Conservation (phyloP, 2,888 invertebrate genomes). For the Papilio elwesi region DNA sequence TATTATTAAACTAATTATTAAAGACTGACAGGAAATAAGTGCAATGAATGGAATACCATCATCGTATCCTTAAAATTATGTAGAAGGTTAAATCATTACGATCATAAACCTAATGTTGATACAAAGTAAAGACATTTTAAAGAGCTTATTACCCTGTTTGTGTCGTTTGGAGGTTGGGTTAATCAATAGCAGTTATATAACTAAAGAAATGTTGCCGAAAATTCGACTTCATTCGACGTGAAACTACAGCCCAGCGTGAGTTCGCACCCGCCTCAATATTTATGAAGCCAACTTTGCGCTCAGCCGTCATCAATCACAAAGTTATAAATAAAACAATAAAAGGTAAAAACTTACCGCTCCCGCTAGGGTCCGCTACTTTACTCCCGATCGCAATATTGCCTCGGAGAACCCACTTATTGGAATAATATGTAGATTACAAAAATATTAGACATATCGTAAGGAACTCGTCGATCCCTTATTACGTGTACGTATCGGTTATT, state of each 20-base stretch:
- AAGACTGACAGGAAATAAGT: too few relatives aligned
- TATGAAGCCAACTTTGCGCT: constrained; percentile 76
- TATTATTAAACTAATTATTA: too few relatives aligned
- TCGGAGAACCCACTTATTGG: constrained; percentile 80
- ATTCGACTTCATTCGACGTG: constrained; percentile 47
- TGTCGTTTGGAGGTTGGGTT: too few relatives aligned
- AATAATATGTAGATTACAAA: constrained; percentile 83
- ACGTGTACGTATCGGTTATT: constrained; percentile 60
- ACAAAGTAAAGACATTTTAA: too few relatives aligned
- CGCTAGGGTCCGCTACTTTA: constrained; percentile 71
- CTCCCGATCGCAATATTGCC: constrained; percentile 74
- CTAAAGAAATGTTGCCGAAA: constrained; percentile 36
- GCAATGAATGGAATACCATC: too few relatives aligned
- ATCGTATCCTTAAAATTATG: too few relatives aligned
- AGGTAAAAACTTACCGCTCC: constrained; percentile 77
- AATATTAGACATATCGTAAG: constrained; percentile 74
- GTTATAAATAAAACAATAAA: constrained; percentile 85
- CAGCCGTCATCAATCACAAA: constrained; percentile 83
- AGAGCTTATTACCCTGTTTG: too few relatives aligned
- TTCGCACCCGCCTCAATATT: constrained; percentile 74
- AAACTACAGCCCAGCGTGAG: constrained; percentile 75
- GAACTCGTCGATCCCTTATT: constrained; percentile 69
- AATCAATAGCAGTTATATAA: not conserved
- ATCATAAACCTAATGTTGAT: too few relatives aligned
- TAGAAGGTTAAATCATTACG: too few relatives aligned